Percentiles rank a stretch among this genome's conserved stretches.
Evolutionary conservation across 2,888 invertebrate species (phyloP).

Genomic region (Euzophera pinguis): DNA sequence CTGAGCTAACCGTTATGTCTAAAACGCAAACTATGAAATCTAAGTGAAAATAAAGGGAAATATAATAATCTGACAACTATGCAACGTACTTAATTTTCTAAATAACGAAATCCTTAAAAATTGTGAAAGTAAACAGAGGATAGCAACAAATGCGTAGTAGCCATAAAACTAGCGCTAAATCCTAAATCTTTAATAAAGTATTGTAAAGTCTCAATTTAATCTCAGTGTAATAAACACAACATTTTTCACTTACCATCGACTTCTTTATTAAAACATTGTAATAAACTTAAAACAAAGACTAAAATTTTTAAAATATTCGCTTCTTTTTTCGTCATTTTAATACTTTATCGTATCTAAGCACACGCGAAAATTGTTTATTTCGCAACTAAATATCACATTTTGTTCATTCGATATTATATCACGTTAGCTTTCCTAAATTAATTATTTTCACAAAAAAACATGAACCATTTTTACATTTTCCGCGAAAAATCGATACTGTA

Average conservation of each 20-base stretch:
- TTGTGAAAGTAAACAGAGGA: too few relatives aligned
- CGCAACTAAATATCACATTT: not conserved
- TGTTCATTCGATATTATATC: not conserved
- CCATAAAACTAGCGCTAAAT: too few relatives aligned
- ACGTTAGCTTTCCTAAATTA: not conserved
- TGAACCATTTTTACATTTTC: conserved; percentile 32
- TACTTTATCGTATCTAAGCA: not conserved
- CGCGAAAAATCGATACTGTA: conserved; percentile 45
- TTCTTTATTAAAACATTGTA: conserved; percentile 33
- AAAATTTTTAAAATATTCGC: conserved; percentile 30
- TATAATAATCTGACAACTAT: too few relatives aligned
- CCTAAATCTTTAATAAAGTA: too few relatives aligned
- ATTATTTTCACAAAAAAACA: conserved; percentile 8
- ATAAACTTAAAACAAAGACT: conserved; percentile 32
- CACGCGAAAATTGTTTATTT: not conserved
- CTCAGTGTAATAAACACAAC: too few relatives aligned
- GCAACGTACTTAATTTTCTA: too few relatives aligned
- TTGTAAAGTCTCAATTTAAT: too few relatives aligned
- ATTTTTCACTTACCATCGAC: conserved; percentile 29
- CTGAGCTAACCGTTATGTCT: too few relatives aligned
- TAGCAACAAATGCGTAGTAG: not conserved
- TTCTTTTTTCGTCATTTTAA: conserved; percentile 25
- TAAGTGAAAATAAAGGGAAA: too few relatives aligned
- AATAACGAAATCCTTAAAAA: too few relatives aligned
- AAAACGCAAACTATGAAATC: too few relatives aligned